Percentiles rank a stretch among this genome's conserved stretches.
Evolutionary conservation across 2,797 vertebrate species (phyloP).

Genomic region (Falco novaeseelandiae): DNA sequence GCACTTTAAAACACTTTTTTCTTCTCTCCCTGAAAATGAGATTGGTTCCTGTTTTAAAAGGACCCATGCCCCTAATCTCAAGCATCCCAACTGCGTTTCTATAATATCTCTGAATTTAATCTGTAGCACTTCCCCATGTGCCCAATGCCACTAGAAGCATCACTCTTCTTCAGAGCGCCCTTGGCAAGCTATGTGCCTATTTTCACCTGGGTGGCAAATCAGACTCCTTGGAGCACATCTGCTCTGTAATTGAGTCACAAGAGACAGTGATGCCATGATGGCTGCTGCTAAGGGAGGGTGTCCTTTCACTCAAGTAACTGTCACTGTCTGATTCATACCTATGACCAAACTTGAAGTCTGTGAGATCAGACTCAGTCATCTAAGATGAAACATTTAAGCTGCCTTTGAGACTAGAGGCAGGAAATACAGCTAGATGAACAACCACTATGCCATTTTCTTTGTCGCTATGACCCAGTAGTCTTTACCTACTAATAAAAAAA

Average conservation of each 20-base stretch:
- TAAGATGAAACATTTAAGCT: background rate
- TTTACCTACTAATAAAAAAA: background rate
- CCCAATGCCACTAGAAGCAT: background rate
- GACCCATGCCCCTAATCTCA: rapidly evolving
- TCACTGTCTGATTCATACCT: background rate
- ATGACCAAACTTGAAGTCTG: background rate
- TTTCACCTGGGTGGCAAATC: background rate
- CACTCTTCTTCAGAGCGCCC: background rate
- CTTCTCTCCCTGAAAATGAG: background rate
- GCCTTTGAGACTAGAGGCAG: background rate
- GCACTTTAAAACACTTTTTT: background rate
- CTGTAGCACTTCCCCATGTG: background rate
- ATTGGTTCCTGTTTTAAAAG: background rate
- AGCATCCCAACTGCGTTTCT: background rate
- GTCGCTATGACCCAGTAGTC: background rate
- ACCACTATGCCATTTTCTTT: background rate
- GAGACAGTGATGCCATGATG: background rate
- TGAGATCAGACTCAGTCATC: background rate
- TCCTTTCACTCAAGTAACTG: background rate
- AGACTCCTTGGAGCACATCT: background rate
- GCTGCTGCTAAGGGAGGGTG: background rate
- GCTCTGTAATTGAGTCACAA: background rate
- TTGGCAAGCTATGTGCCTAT: background rate
- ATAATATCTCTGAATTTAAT: background rate
- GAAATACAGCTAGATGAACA: background rate